Evolutionary conservation across 2,888 invertebrate species (phyloP).

Genomic region (Tinea pellionella): DNA sequence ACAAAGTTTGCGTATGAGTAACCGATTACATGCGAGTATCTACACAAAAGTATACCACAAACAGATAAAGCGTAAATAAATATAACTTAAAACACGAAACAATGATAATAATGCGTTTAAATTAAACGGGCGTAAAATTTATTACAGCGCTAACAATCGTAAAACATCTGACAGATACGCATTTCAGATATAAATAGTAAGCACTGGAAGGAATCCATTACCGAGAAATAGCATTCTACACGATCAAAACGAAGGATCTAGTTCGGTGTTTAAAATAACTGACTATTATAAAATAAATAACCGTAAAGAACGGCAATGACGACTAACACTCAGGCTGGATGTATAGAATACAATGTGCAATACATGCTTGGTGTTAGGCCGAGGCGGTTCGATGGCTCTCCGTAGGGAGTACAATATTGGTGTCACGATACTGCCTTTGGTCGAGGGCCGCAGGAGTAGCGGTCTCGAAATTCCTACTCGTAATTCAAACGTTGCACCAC

Average conservation of each 20-base stretch:
- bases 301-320: slow-evolving; percentile 36
- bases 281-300: background rate
- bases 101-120: background rate
- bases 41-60: slow-evolving; percentile 20
- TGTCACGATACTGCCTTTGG: slow-evolving; percentile 44
- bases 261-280: background rate
- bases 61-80: background rate
- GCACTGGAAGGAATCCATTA: background rate
- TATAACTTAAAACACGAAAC: slow-evolving; percentile 1
- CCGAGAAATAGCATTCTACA: background rate
- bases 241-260: background rate
- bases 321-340: slow-evolving; percentile 40
- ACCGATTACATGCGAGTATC: slow-evolving; percentile 25
- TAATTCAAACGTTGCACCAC: slow-evolving; percentile 50
- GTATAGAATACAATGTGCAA: slow-evolving; percentile 35
- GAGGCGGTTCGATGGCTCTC: background rate
- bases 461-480: slow-evolving; percentile 65
- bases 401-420: slow-evolving; percentile 31
- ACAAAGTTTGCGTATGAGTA: slow-evolving; percentile 34
- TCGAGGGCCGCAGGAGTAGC: slow-evolving; percentile 54
- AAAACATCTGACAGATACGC: background rate
- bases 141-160: background rate
- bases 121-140: background rate
- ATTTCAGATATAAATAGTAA: background rate
- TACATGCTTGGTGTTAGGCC: background rate